phyloP scores from a whole-genome alignment of 2,113 vertebrate species.

The Apeltes quadracus region DNA sequence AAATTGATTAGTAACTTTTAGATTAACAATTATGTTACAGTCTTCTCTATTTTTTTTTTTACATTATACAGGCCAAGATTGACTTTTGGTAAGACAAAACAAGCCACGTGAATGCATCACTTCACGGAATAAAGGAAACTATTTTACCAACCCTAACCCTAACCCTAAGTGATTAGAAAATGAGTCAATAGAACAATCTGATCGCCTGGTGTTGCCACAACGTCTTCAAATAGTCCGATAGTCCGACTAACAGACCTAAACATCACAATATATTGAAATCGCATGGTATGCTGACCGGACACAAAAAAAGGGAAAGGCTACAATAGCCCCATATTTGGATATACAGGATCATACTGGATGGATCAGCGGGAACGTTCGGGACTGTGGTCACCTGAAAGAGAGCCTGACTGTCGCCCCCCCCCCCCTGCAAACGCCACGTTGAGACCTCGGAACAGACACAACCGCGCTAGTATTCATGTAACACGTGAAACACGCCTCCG shows the following conservation, averaged over 20 bases:
- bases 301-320: not conserved
- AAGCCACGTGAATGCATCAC: not conserved
- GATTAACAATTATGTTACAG: not conserved
- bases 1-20: not conserved
- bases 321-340: not conserved
- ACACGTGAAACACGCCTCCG: slow-evolving; percentile 44
- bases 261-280: not conserved
- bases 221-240: not conserved
- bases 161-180: not conserved
- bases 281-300: not conserved
- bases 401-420: slow-evolving; percentile 33
- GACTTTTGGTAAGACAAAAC: not conserved
- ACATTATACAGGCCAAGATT: not conserved
- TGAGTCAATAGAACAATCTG: not conserved
- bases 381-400: slow-evolving; percentile 34
- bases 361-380: not conserved
- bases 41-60: not conserved
- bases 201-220: too few relatives aligned
- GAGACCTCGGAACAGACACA: slow-evolving; percentile 47
- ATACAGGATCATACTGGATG: not conserved
- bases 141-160: too few relatives aligned
- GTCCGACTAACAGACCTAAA: not conserved
- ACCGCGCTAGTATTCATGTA: slow-evolving; percentile 57
- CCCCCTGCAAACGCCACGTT: slow-evolving; percentile 20
- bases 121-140: too few relatives aligned